Conservation (phyloP, 2,113 vertebrate genomes). For the Phycodurus eques region DNA sequence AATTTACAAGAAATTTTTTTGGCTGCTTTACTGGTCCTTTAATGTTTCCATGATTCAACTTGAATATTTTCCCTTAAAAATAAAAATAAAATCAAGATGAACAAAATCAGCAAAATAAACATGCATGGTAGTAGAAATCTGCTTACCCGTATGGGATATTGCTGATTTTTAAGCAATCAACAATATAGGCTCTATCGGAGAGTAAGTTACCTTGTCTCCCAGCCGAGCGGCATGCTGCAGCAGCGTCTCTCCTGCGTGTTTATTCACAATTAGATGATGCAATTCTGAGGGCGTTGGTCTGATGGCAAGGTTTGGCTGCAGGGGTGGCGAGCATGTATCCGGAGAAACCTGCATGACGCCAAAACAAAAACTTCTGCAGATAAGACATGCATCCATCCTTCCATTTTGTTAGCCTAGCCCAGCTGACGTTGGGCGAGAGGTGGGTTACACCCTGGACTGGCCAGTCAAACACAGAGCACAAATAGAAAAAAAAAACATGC, state of each 20-base stretch:
- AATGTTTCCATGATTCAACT: too few species aligned
- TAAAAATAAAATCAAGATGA: too few species aligned
- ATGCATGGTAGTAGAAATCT: too few species aligned
- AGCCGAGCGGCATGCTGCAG: conserved; percentile 90
- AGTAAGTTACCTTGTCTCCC: conserved; percentile 82
- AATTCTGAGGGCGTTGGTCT: conserved; percentile 87
- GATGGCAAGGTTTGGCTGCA: conserved; percentile 62
- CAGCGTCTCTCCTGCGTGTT: conserved; percentile 91
- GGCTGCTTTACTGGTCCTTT: too few species aligned
- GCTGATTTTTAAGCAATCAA: not conserved
- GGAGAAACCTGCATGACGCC: not conserved
- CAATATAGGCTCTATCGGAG: not conserved
- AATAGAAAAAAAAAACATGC: too few species aligned
- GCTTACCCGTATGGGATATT: too few species aligned
- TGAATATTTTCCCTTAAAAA: too few species aligned
- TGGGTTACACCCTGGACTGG: too few species aligned
- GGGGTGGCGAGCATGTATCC: conserved; percentile 39
- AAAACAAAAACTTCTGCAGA: not conserved
- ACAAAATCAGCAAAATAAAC: too few species aligned
- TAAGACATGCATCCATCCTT: not conserved
- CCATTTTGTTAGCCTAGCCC: not conserved
- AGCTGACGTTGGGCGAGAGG: too few species aligned
- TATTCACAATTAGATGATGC: conserved; percentile 91
- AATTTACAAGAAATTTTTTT: too few species aligned
- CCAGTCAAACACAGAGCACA: too few species aligned